Percentiles rank a stretch among this genome's conserved stretches.
These are phyloP conservation scores for Agriopis leucophaearia DNA, from an alignment of 2,888 invertebrate species.

Conservation along the genomic window DNA sequence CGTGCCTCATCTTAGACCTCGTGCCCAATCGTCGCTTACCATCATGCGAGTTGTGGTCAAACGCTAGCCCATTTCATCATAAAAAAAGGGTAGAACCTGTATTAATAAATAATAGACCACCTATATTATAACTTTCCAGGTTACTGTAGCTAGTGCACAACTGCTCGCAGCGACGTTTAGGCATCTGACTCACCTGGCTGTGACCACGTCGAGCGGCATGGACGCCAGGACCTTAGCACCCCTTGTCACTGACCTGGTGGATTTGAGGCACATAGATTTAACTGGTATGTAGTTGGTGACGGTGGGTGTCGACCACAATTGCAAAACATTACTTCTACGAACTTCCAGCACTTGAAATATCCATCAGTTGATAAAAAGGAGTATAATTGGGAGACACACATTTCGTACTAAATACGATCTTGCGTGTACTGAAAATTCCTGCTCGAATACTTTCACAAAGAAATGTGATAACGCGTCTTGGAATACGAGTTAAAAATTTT, in stretches of 20 bases:
- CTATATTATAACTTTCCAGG: conserved; percentile 60
- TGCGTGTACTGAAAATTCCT: background rate
- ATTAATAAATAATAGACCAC: too few species aligned
- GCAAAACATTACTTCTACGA: too few species aligned
- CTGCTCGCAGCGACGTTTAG: conserved; percentile 92
- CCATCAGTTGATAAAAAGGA: too few species aligned
- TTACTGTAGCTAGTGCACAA: conserved; percentile 92
- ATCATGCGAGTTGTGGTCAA: too few species aligned
- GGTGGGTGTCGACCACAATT: background rate
- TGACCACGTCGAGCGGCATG: conserved; percentile 91
- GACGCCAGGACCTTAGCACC: conserved; percentile 93
- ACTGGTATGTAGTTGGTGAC: conserved; percentile 87
- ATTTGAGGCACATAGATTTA: conserved; percentile 94
- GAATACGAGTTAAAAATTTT: background rate
- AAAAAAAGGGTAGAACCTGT: too few species aligned
- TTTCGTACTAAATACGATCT: background rate
- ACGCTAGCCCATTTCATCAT: too few species aligned
- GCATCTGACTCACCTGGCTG: conserved; percentile 92
- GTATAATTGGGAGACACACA: too few species aligned
- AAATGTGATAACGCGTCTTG: background rate
- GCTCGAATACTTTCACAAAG: background rate
- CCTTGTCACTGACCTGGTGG: conserved; percentile 91
- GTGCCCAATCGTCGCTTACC: too few species aligned
- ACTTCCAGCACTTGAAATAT: too few species aligned
- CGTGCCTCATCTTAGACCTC: too few species aligned